These are phyloP conservation scores for Alcedo quadribrachys DNA, from an alignment of 2,797 vertebrate genomes.

Conservation along the genomic window DNA sequence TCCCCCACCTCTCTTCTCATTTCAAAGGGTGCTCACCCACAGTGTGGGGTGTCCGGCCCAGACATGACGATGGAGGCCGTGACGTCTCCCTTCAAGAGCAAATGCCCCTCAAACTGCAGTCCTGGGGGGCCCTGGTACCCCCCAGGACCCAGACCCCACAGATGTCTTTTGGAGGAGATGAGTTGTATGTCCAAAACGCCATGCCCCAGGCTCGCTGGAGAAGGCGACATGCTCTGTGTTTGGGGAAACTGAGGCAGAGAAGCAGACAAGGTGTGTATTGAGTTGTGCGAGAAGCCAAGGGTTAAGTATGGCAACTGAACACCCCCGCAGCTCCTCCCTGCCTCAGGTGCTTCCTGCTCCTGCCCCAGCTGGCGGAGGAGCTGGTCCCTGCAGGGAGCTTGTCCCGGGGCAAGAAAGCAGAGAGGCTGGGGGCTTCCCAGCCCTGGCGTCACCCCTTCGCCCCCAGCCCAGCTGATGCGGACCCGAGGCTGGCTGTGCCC, in stretches of 20 bases:
- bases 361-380: not conserved
- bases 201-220: rapidly evolving
- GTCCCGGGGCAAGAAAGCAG: not conserved
- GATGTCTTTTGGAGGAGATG: not conserved
- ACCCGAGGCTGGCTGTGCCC: not conserved
- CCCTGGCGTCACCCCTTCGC: not conserved
- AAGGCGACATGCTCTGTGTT: not conserved
- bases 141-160: not conserved
- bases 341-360: not conserved
- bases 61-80: not conserved
- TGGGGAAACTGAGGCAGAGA: conserved; percentile 6
- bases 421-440: not conserved
- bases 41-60: not conserved
- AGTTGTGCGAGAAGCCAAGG: not conserved
- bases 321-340: not conserved
- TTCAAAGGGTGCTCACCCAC: rapidly evolving
- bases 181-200: rapidly evolving
- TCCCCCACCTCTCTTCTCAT: not conserved
- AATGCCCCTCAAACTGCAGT: not conserved
- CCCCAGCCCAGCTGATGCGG: rapidly evolving
- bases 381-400: not conserved
- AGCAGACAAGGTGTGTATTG: not conserved
- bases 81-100: not conserved
- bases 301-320: not conserved
- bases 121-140: not conserved